Base-by-base conservation (phyloP, 2,888 invertebrate genomes). In the Hypomecis punctinalis region DNA sequence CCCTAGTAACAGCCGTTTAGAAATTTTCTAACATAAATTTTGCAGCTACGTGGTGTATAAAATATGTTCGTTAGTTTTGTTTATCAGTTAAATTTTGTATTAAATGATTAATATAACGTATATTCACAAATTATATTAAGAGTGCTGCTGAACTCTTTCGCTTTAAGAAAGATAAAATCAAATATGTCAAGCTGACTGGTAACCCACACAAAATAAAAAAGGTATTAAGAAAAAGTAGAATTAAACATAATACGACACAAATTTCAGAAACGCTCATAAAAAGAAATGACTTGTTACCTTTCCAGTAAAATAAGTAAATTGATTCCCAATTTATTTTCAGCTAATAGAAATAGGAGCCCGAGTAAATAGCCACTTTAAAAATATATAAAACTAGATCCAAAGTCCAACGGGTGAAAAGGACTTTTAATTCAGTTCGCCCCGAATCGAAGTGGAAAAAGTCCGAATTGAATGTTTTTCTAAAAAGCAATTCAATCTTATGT, bases 401-500 rank as follows among this genome's bases (percentile, higher is more conserved):
- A 58, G 59, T 64, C 45, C 49, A 40, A 59, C 43, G 36, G 39
- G 39, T n/a, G 42, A 59, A 66, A 47, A 62, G 58, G 42, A 60
- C 52, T 68, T 70, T 68, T 68, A 66, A 70, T 70, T 72, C 67
- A 68, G 68, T 68, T 67, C 63, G 56, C 59, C 36, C 51, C 57
- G 33, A 68, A 68, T 67, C 61, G 61, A 68, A 64, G 53, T 53
- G 63, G 53, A 58, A 61, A 69, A 66, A 66, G 64, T 62, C 59
- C 35, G 43, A 9, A 11, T 10, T 37, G 37, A 63, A 65, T 73
- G 74, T 69, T 75, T 74, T 69, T 67, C 66, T 69, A 66, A 72
- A 71, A 76, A 76, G 75, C 75, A 74, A 77, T 77, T 78, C 76
- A 72, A 77, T 77, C 57, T 51, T 46, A 66, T 68, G 69, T 70